Percentiles rank a stretch among this genome's conserved stretches.
Conservation (phyloP, 2,797 vertebrate species). For the Enteromius paludinosus region DNA sequence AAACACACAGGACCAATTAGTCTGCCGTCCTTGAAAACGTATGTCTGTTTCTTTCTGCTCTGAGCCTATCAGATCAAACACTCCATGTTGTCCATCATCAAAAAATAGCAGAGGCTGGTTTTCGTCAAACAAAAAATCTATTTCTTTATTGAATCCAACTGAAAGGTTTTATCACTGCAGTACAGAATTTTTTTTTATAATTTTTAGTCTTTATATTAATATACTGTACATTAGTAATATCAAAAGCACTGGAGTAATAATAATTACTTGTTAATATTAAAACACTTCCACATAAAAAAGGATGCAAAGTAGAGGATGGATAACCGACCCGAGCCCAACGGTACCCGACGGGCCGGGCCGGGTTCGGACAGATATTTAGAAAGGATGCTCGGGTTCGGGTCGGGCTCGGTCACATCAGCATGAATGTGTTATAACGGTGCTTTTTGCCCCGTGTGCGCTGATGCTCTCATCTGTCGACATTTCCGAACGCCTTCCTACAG, state of each 20-base stretch:
- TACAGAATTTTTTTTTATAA: too few species aligned
- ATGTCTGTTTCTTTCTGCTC: conserved; percentile 22
- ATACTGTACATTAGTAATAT: not conserved
- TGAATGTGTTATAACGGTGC: too few species aligned
- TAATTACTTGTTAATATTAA: not conserved
- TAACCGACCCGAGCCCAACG: too few species aligned
- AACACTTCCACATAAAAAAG: not conserved
- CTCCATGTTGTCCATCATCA: conserved; percentile 7
- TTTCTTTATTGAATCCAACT: not conserved
- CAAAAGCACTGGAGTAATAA: not conserved
- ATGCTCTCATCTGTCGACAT: too few species aligned
- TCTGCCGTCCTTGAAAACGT: conserved; percentile 41
- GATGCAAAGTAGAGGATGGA: too few species aligned
- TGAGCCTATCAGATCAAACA: not conserved
- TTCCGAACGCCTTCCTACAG: too few species aligned
- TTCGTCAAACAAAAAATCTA: not conserved
- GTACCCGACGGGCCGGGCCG: too few species aligned
- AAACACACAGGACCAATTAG: conserved; percentile 47
- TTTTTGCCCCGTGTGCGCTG: too few species aligned
- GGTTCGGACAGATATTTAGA: too few species aligned
- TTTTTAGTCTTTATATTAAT: not conserved
- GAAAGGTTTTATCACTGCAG: too few species aligned
- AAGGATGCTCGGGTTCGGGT: too few species aligned
- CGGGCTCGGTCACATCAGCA: too few species aligned
- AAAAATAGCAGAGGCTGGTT: not conserved